Evolutionary conservation across 2,888 invertebrate species (phyloP), one percentile per base, ranked within the genome.

Genomic region (Eristalinus sepulchralis): DNA sequence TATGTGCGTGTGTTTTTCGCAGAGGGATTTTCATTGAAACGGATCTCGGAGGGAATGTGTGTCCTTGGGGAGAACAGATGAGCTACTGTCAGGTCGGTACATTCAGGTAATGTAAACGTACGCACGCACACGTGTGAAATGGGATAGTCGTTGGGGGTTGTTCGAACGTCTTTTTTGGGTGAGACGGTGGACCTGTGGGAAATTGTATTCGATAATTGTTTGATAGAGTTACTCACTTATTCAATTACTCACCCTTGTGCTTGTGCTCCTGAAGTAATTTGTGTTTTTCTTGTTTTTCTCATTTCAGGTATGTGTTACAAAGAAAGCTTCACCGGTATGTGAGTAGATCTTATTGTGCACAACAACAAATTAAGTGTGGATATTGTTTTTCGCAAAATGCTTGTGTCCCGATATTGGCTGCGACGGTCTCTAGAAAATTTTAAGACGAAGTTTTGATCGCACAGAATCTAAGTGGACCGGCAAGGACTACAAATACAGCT

Each of bases 231-330:
- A 64, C 34, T 13, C n/a, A n/a, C 39, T 39, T 2, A 17, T n/a
- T 17, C 47, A 8, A 5, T 47, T 17, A 47, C 17, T 17, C 17
- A 8, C 34, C n/a, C 47, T 47, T 8, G 17, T 36, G 17, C 36
- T n/a, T 17, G 34, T 22, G 13, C 36, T 6, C 36, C 20, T 13
- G 11, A 57, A 57, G 9, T 62, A 62, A 70, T 57, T 24, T 53
- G 3, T 34, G 27, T 11, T 57, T 39, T 2, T 36, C 31, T 77
- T 83, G 36, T 66, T 31, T 57, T 64, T 66, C 59, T 67, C 22
- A 1, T 82, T 83, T 20, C 79, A 83, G 83, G 83, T 83, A 83
- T 75, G 70, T 77, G 33, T 53, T 5, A 67, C 4, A 33, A 59
- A 17, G 11, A n/a, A n/a, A n/a, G n/a, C n/a, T 6, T 10, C 13